Conservation (phyloP, 2,888 invertebrate species). For the Sinodicranocentrus sp. region DNA sequence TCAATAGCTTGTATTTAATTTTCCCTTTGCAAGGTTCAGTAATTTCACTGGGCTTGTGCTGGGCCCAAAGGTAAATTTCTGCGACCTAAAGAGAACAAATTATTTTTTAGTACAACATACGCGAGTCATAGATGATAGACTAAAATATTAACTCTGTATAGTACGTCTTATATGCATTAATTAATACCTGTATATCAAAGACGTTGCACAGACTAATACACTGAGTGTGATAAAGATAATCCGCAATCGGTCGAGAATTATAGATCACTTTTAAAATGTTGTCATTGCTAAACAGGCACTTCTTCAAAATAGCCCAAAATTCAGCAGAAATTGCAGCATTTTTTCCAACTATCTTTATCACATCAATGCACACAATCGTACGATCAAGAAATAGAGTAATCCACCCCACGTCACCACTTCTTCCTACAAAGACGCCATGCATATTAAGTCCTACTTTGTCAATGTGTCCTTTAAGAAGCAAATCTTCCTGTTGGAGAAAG, state of each 20-base stretch:
- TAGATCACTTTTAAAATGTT: constrained; percentile 78
- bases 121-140: no score
- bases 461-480: neutral
- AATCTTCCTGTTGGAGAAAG: no score
- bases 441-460: constrained; percentile 41
- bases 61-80: neutral
- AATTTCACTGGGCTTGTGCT: neutral
- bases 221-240: constrained; percentile 78
- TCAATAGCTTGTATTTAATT: neutral
- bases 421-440: constrained; percentile 34
- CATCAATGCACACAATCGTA: constrained; percentile 37
- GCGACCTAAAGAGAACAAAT: constrained; percentile 16
- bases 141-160: no score
- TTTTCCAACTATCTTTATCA: neutral
- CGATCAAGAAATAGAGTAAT: constrained; percentile 7
- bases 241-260: constrained; percentile 78
- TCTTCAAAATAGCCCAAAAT: constrained; percentile 14
- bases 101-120: no score
- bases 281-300: constrained; percentile 73
- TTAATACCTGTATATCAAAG: constrained; percentile 78
- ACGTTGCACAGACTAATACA: constrained; percentile 77
- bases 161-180: no score
- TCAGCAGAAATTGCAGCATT: neutral
- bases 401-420: constrained; percentile 32
- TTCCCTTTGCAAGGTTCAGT: neutral